A percentile compares a stretch with the other conserved stretches of the same genome.
These are phyloP conservation scores for Temnothorax nylanderi DNA, from an alignment of 1,140 invertebrate species.

Conservation along the genomic window DNA sequence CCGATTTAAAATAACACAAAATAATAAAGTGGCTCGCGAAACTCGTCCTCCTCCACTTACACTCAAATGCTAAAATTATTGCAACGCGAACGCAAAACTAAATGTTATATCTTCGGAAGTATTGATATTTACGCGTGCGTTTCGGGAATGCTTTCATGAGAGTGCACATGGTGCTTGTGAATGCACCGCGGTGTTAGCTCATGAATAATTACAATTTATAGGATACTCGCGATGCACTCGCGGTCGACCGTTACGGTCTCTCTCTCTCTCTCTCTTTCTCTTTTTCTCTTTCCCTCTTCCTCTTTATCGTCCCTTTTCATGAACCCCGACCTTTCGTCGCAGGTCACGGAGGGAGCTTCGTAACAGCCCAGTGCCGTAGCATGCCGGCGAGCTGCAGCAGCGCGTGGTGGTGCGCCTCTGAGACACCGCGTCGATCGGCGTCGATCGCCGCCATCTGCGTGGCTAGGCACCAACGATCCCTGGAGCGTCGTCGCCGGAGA, in stretches of 20 bases:
- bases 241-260: slow-evolving; percentile 7
- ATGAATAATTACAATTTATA: slow-evolving; percentile 52
- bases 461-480: slow-evolving; percentile 44
- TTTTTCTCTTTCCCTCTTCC: no score
- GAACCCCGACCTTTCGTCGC: slow-evolving; percentile 54
- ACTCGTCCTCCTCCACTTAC: neutral
- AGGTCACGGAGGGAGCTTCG: slow-evolving; percentile 72
- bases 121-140: neutral
- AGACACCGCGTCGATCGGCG: slow-evolving; percentile 79
- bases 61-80: slow-evolving; percentile 19
- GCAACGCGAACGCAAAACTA: neutral
- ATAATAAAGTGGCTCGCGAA: neutral
- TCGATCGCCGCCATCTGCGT: slow-evolving; percentile 73
- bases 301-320: slow-evolving; percentile 11
- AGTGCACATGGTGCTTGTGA: neutral
- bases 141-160: slow-evolving; percentile 10
- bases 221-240: neutral
- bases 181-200: slow-evolving; percentile 22
- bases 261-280: neutral
- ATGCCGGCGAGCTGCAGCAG: slow-evolving; percentile 79
- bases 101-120: neutral
- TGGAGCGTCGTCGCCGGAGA: slow-evolving; percentile 61
- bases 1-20: neutral
- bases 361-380: slow-evolving; percentile 79
- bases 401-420: slow-evolving; percentile 75